Evolutionary conservation across 2,888 invertebrate genomes (phyloP).

Genomic region (Mechanitis messenoides): DNA sequence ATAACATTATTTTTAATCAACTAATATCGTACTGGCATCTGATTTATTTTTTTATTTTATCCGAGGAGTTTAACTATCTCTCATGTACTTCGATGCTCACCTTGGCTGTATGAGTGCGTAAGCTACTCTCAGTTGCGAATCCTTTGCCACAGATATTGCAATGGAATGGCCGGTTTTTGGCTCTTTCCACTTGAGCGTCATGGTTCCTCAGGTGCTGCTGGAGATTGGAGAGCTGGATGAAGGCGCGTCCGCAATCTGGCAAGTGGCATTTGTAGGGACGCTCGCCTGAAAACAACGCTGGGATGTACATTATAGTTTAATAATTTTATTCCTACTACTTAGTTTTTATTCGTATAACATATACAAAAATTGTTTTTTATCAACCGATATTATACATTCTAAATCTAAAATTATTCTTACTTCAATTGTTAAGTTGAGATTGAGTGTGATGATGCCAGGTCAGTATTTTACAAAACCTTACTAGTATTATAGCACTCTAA

Average conservation of each 20-base stretch:
- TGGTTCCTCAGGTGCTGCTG: constrained; percentile 97
- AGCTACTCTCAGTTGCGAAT: constrained; percentile 96
- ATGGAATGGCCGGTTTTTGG: constrained; percentile 96
- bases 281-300: constrained; percentile 81
- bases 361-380: no score
- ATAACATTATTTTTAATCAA: no score
- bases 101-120: constrained; percentile 97
- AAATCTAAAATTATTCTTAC: no score
- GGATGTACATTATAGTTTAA: no score
- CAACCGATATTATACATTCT: no score
- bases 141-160: constrained; percentile 98
- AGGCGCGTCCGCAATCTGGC: constrained; percentile 96
- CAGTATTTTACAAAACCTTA: not conserved
- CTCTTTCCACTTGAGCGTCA: constrained; percentile 95
- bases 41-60: not conserved
- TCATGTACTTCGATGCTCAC: constrained; percentile 78
- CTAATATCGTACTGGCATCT: not conserved
- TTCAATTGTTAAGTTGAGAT: no score
- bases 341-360: no score
- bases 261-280: constrained; percentile 97
- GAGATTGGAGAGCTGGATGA: constrained; percentile 96
- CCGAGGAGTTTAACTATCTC: not conserved
- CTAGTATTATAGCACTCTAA: not conserved
- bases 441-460: no score
- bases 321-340: no score